These are phyloP conservation scores for Hippopotamyrus pictus DNA, from an alignment of 2,797 vertebrate species.

Conservation along the genomic window DNA sequence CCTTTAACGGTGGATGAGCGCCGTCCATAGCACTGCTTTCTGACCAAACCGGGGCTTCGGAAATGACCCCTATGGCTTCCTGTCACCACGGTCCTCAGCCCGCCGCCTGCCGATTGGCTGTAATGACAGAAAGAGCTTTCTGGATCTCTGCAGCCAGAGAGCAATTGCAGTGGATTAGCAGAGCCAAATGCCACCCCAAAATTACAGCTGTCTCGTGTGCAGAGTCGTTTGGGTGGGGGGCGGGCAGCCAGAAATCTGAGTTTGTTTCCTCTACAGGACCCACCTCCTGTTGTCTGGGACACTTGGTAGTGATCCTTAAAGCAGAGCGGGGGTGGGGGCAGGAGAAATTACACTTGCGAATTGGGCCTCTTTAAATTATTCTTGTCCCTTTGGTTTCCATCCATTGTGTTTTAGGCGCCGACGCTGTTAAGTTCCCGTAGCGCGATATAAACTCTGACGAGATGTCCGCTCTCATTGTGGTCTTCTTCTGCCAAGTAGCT, in stretches of 20 bases:
- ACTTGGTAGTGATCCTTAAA: neutral
- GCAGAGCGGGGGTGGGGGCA: neutral
- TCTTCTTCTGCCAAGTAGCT: neutral
- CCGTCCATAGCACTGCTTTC: neutral
- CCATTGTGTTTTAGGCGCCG: neutral
- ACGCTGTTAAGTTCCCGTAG: neutral
- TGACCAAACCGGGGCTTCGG: slow-evolving; percentile 13
- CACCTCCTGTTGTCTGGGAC: neutral
- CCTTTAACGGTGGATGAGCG: neutral
- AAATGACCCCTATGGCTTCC: slow-evolving; percentile 37
- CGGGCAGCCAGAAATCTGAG: neutral
- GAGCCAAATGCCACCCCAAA: slow-evolving; percentile 21
- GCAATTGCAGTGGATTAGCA: slow-evolving; percentile 36
- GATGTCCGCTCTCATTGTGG: neutral
- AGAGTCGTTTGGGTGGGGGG: neutral
- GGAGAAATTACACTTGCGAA: neutral
- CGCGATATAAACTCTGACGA: neutral
- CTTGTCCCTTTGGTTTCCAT: neutral
- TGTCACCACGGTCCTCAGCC: slow-evolving; percentile 12
- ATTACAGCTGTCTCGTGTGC: slow-evolving; percentile 25
- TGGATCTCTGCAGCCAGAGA: slow-evolving; percentile 35
- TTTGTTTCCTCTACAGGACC: neutral
- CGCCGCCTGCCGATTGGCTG: slow-evolving; percentile 31
- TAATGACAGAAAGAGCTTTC: slow-evolving; percentile 22
- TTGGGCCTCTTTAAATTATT: neutral